A percentile compares a stretch with the other conserved stretches of the same genome.
Conservation (phyloP, 2,888 invertebrate species). For the Cyaniris semiargus region DNA sequence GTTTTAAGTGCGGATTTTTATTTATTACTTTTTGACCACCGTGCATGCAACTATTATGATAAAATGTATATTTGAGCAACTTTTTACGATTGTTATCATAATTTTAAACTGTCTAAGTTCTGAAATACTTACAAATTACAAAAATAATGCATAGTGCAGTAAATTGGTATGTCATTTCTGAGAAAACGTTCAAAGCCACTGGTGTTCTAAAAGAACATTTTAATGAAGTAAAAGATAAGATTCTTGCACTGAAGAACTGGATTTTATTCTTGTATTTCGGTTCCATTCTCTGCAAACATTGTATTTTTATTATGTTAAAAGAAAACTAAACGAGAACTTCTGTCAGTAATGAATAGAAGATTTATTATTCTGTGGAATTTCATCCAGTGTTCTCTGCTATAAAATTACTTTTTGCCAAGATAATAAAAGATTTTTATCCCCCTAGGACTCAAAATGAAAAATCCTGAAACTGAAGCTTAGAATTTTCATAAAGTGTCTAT, state of each 20-base stretch:
- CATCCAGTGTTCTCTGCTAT: background rate
- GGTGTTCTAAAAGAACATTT: constrained; percentile 16
- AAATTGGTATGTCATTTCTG: background rate
- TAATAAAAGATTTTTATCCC: background rate
- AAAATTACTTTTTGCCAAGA: background rate
- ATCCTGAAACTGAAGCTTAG: background rate
- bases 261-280: constrained; percentile 4
- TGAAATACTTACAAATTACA: background rate
- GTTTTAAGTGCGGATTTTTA: too few species aligned
- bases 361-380: background rate
- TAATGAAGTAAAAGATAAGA: constrained; percentile 1
- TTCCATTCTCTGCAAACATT: background rate
- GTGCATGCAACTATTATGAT: background rate
- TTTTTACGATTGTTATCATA: background rate
- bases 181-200: background rate
- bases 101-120: too few species aligned
- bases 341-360: constrained; percentile 14
- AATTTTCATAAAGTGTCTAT: background rate
- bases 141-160: background rate
- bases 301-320: background rate
- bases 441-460: background rate
- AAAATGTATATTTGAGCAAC: background rate
- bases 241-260: background rate
- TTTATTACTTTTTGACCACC: background rate
- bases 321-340: background rate